Percentiles rank a stretch among this genome's conserved stretches.
These are phyloP conservation scores for Varanus salvator DNA, from an alignment of 2,113 vertebrate species.

Conservation along the genomic window DNA sequence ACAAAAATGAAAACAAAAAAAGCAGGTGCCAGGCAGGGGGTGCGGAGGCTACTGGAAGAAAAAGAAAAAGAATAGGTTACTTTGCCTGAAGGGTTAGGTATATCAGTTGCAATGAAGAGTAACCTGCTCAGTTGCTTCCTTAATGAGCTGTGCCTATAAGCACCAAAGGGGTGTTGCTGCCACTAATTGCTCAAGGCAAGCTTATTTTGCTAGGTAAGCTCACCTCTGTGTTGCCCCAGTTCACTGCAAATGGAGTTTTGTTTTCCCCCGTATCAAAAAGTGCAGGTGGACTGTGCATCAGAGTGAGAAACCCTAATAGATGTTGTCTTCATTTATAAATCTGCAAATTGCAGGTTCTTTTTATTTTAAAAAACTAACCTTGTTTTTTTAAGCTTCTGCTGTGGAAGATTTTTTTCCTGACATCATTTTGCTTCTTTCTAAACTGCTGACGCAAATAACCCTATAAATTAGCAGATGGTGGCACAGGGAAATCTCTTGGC, in stretches of 20 bases:
- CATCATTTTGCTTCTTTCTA: conserved; percentile 66
- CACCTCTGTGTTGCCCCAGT: background rate
- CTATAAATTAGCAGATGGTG: conserved; percentile 71
- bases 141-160: background rate
- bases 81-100: too few species aligned
- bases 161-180: background rate
- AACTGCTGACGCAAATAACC: conserved; percentile 73
- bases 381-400: conserved; percentile 32
- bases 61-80: too few species aligned
- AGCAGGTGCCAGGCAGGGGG: too few species aligned
- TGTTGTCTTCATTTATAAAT: conserved; percentile 23
- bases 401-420: conserved; percentile 20
- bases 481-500: conserved; percentile 69
- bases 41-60: too few species aligned
- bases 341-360: conserved; percentile 62
- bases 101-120: too few species aligned
- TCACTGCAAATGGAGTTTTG: background rate
- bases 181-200: background rate
- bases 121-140: background rate
- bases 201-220: background rate
- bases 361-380: conserved; percentile 60
- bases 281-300: background rate
- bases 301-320: background rate
- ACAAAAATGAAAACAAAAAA: too few species aligned
- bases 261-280: background rate